A percentile compares a stretch with the other conserved stretches of the same genome.
phyloP scores from a whole-genome alignment of 2,888 invertebrate genomes.

The Dastarcus helophoroides region DNA sequence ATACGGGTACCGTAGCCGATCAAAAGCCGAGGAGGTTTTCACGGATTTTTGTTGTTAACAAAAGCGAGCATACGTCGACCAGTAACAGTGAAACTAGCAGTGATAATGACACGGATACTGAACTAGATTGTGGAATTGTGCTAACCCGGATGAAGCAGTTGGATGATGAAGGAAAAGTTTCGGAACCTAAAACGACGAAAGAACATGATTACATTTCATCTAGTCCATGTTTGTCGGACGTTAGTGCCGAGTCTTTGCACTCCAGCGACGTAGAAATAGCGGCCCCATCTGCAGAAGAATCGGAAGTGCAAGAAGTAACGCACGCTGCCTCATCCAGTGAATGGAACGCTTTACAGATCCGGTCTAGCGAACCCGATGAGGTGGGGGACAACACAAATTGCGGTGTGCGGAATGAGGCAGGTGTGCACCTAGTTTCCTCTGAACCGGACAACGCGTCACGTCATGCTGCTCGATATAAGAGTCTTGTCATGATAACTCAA shows the following conservation, averaged over 20 bases:
- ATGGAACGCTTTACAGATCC: conserved; percentile 28
- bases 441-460: conserved; percentile 23
- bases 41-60: conserved; percentile 58
- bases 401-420: conserved; percentile 39
- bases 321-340: conserved; percentile 16
- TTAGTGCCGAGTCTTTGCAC: conserved; percentile 31
- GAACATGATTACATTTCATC: conserved; percentile 21
- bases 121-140: conserved; percentile 39
- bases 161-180: conserved; percentile 12
- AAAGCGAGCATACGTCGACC: conserved; percentile 44
- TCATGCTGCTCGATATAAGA: conserved; percentile 62
- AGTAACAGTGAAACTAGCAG: conserved; percentile 23
- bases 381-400: conserved; percentile 27
- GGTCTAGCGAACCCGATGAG: conserved; percentile 29
- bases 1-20: conserved; percentile 46
- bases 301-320: conserved; percentile 10
- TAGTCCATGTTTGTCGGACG: conserved; percentile 31
- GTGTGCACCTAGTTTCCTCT: conserved; percentile 34
- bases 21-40: conserved; percentile 46
- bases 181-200: neutral
- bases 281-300: conserved; percentile 9
- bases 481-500: conserved; percentile 84
- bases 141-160: conserved; percentile 31
- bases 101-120: conserved; percentile 46
- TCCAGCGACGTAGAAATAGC: conserved; percentile 28